Percentiles rank a stretch among this genome's conserved stretches.
Evolutionary conservation across 2,797 vertebrate genomes (phyloP).

Genomic region (Anableps anableps): DNA sequence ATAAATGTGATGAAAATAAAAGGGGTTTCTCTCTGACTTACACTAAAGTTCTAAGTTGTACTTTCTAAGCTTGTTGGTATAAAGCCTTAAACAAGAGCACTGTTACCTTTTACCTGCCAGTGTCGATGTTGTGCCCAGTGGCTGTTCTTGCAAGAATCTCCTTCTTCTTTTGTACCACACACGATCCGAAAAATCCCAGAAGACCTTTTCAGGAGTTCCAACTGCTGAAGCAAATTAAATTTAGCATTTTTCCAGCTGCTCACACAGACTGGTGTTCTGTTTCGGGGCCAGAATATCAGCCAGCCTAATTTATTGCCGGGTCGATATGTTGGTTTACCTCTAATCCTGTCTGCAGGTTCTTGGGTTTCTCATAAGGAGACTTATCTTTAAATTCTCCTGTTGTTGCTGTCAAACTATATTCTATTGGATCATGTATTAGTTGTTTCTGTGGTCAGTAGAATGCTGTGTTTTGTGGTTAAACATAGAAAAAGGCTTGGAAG

Average conservation of each 20-base stretch:
- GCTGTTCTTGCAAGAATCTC: background rate
- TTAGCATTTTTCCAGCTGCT: background rate
- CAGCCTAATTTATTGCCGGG: background rate
- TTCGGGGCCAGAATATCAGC: background rate
- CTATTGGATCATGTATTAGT: slow-evolving; percentile 49
- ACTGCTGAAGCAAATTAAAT: background rate
- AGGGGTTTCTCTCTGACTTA: slow-evolving; percentile 20
- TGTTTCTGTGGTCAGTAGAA: slow-evolving; percentile 45
- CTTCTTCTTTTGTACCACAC: background rate
- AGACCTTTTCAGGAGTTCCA: too few relatives aligned
- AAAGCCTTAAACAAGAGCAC: slow-evolving; percentile 14
- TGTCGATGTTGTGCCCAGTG: background rate
- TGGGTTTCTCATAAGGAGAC: slow-evolving; percentile 59
- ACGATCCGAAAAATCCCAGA: background rate
- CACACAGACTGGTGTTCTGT: background rate
- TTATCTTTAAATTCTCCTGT: slow-evolving; percentile 44
- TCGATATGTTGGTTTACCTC: background rate
- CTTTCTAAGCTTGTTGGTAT: slow-evolving; percentile 20
- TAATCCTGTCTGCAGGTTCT: slow-evolving; percentile 49
- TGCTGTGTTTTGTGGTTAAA: slow-evolving; percentile 39
- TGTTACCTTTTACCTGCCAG: slow-evolving; percentile 11
- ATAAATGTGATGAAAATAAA: background rate
- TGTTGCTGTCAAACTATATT: slow-evolving; percentile 33
- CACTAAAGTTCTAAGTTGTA: slow-evolving; percentile 16
- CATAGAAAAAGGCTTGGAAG: slow-evolving; percentile 38